Base-by-base conservation (phyloP, 2,113 vertebrate genomes). In the Upupa epops region DNA sequence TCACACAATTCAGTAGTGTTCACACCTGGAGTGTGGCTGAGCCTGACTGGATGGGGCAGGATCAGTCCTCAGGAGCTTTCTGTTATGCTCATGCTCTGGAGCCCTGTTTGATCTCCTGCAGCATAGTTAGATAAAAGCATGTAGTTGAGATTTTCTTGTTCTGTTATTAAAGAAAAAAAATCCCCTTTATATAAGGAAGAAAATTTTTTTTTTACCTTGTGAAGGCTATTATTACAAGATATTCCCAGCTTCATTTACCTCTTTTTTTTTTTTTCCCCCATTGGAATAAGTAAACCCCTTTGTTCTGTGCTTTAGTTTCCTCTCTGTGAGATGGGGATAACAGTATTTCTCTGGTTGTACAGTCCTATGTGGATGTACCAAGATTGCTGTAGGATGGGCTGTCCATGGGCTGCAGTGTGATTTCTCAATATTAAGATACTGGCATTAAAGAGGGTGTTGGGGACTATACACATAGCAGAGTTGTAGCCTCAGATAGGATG, bases 141-240 rank as follows among this genome's bases (percentile, higher is more conserved):
- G 51, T 64, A 71, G 59, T 69, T 91, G 86, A 78, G 63, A 37
- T 94, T 93, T 93, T 77, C 89, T 81, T 72, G 31, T 90, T 84
- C 49, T 91, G 29, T 64, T 72, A 21, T 54, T 90, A 85, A 79
- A 89, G 81, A 7, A 73, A 69, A 91, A 92, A 84, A 74, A 21
- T 65, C 18, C 32, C 49, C 5, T 1, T 55, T 82, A 45, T 51
- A 11, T n/a, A 17, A 40, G 28, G 28, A 8, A n/a, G 46, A 36
- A 88, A 36, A 3, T 10, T 54, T 70, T 69, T 49, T 26, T 40
- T 60, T 92, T 61, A 56, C 54, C 22, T 86, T 25, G 49, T 31
- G 70, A 56, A 64, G 34, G 13, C 29, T 77, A 42, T 81, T 80
- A 13, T 86, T n/a, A 60, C 48, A 77, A 74, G n/a, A 32, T 51